Evolutionary conservation across 2,888 invertebrate species (phyloP), one percentile per base, ranked within the genome.

Genomic region (Cylindroiulus punctatus): DNA sequence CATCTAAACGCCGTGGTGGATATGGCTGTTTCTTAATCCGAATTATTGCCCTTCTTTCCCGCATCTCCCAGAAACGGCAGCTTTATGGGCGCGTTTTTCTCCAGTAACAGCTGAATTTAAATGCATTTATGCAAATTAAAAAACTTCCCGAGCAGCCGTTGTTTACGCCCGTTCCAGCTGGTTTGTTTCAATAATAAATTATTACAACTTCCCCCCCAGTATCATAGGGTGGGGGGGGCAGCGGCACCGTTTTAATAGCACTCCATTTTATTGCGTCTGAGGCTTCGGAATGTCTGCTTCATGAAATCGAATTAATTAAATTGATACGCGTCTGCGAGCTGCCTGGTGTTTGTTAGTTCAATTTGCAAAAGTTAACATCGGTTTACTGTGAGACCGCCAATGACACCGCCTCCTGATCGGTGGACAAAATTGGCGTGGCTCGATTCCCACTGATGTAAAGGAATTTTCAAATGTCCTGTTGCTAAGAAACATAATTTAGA

Each of bases 101-200:
- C 65, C 65, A 65, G 26, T 26, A 65, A 65, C 65, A 65, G 65
- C 65, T 65, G 65, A 65, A 65, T 65, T 65, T 65, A 65, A 65
- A 65, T 65, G 65, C 65, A 65, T 65, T 65, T 65, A 65, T 65
- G 65, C 65, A 65, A 65, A 65, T 65, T 26, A 65, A 65, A 65
- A 65, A 65, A 65, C n/a, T 14, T 65, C 26, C 3, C 12, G 26
- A 26, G 65, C 65, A 65, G 65, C 65, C 65, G 65, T 65, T 65
- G 65, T 65, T 65, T 65, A 65, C 65, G 65, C 65, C 26, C 65
- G n/a, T 65, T 10, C 65, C 65, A 65, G 65, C 65, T 65, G 65
- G 12, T 65, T 65, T 65, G 26, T 65, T 65, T 65, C 65, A 65
- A 65, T 65, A 65, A 65, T 65, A 65, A 65, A 26, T 65, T 65